phyloP scores from a whole-genome alignment of 2,888 invertebrate genomes.

The Flabesymbios commensalis region DNA sequence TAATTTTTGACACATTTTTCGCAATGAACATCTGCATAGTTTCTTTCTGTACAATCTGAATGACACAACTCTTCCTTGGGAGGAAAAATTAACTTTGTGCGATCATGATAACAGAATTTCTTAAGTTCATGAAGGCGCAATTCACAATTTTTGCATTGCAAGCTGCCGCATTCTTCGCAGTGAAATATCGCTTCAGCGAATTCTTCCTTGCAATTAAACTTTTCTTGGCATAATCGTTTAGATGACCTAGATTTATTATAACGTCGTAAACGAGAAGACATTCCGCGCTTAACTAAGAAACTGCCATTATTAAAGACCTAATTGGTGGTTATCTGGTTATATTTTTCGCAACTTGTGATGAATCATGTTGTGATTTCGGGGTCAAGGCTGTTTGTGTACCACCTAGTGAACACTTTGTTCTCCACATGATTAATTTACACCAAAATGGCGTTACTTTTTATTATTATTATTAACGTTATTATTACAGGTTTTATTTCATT shows the following conservation, averaged over 20 bases:
- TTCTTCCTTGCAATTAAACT: conserved; percentile 49
- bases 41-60: conserved; percentile 47
- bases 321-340: too few relatives aligned
- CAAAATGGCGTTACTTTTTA: too few relatives aligned
- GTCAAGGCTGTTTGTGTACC: too few relatives aligned
- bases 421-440: too few relatives aligned
- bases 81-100: conserved; percentile 43
- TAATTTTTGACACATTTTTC: conserved; percentile 51
- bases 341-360: too few relatives aligned
- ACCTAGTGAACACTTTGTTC: too few relatives aligned
- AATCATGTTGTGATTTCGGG: too few relatives aligned
- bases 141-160: conserved; percentile 59
- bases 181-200: conserved; percentile 47
- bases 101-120: conserved; percentile 53
- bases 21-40: conserved; percentile 59
- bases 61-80: conserved; percentile 52
- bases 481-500: too few relatives aligned
- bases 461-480: too few relatives aligned
- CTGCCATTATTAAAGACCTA: too few relatives aligned
- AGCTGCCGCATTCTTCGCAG: conserved; percentile 57
- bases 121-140: conserved; percentile 48
- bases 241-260: conserved; percentile 45
- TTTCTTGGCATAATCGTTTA: conserved; percentile 50
- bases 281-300: too few relatives aligned
- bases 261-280: not conserved